Evolutionary conservation across 1,140 invertebrate genomes (phyloP), one percentile per base, ranked within the genome.

Genomic region (Vollenhovia emeryi): DNA sequence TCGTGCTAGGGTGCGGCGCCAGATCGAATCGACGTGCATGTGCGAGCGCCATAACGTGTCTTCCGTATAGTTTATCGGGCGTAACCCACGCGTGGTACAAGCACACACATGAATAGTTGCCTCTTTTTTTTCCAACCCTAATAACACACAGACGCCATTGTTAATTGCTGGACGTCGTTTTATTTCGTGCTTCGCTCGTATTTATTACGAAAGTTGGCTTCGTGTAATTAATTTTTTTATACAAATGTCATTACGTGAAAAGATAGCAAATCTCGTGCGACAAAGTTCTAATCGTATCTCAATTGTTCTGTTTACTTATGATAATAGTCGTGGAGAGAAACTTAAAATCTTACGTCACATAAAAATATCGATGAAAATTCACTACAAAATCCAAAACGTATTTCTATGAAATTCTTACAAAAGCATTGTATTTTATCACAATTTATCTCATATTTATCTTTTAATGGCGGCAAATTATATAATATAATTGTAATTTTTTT

Each of bases 1-100:
- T 92, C 92, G 91, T 91, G 92, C 91, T 82, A 90, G 90, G 90
- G 92, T 84, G 91, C 90, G 92, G 92, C 90, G 90, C 87, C 91
- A 92, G 92, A 93, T 92, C 90, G 87, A 90, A 92, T 93, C 91
- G 85, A 76, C 86, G 91, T 93, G 92, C 92, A 93, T 93, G 92
- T 89, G 87, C 86, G 69, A 87, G 73, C 76, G 88, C 92, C 87
- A 92, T 92, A 92, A 92, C 91, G 89, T 93, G 89, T 93, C 91
- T 92, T 92, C 90, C 87, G 84, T 84, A 84, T 90, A 87, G 64
- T 90, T 92, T 87, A 85, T 68, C 87, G 79, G 79, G 69, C 40
- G 57, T 43, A 83, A 73, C 27, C 69, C 18, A 43, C 64, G 15
- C 75, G 24, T 48, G 30, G 21, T 24, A 33, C 36, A 59, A 13